A percentile compares a stretch with the other conserved stretches of the same genome.
Conservation (phyloP, 2,888 invertebrate genomes). For the Tetramorium bicarinatum region DNA sequence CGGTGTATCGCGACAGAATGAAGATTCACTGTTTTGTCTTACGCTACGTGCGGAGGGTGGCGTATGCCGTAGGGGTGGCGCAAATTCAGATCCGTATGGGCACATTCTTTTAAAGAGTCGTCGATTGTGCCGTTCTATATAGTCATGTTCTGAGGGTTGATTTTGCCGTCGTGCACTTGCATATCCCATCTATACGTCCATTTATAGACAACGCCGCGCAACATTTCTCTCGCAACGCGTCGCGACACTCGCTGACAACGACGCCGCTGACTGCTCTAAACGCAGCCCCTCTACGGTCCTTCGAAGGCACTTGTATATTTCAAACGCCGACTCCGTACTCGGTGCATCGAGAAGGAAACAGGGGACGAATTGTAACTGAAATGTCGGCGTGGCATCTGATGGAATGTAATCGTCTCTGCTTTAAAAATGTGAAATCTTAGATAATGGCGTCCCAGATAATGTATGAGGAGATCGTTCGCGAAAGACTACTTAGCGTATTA, state of each 20-base stretch:
- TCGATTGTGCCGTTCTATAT: slow-evolving; percentile 85
- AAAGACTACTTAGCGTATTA: slow-evolving; percentile 66
- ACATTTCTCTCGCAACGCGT: slow-evolving; percentile 43
- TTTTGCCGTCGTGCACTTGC: slow-evolving; percentile 71
- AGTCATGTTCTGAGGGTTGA: slow-evolving; percentile 82
- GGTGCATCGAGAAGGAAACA: slow-evolving; percentile 74
- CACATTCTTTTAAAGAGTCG: slow-evolving; percentile 84
- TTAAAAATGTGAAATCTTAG: slow-evolving; percentile 70
- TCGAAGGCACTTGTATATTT: slow-evolving; percentile 73
- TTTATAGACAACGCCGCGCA: slow-evolving; percentile 66
- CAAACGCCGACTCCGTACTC: slow-evolving; percentile 63
- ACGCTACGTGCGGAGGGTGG: slow-evolving; percentile 70
- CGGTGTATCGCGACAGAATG: slow-evolving; percentile 83
- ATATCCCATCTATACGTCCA: slow-evolving; percentile 68
- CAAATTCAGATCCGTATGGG: slow-evolving; percentile 80
- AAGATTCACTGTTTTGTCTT: slow-evolving; percentile 86
- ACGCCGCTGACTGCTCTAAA: slow-evolving; percentile 78
- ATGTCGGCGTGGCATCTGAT: slow-evolving; percentile 58
- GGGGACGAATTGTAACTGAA: slow-evolving; percentile 73
- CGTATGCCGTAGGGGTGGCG: slow-evolving; percentile 75
- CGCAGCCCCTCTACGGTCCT: slow-evolving; percentile 20
- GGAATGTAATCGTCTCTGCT: slow-evolving; percentile 70
- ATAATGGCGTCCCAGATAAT: slow-evolving; percentile 58
- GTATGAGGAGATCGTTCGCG: slow-evolving; percentile 56
- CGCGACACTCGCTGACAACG: slow-evolving; percentile 76